Evolutionary conservation across 2,888 invertebrate species (phyloP).

Genomic region (Chelonus formosanus): DNA sequence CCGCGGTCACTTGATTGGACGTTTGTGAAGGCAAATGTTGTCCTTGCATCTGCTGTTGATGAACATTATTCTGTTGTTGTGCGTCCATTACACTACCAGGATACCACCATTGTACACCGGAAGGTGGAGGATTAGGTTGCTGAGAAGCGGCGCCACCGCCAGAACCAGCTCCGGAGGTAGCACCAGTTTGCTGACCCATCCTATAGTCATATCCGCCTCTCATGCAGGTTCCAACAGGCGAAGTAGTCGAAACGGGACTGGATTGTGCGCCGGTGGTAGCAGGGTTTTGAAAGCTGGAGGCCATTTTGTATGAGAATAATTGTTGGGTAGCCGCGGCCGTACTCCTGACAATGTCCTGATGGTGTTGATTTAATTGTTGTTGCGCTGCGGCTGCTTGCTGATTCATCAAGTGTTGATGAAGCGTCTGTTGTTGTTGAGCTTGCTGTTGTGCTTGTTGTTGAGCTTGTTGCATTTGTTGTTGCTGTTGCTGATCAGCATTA

Average conservation of each 20-base stretch:
- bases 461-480: slow-evolving; percentile 43
- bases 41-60: slow-evolving; percentile 69
- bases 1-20: slow-evolving; percentile 58
- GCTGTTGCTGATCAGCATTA: slow-evolving; percentile 56
- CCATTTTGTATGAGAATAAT: slow-evolving; percentile 87
- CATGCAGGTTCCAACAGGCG: slow-evolving; percentile 68
- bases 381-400: slow-evolving; percentile 48
- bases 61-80: slow-evolving; percentile 68
- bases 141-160: slow-evolving; percentile 28
- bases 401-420: slow-evolving; percentile 61
- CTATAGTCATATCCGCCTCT: slow-evolving; percentile 75
- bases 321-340: slow-evolving; percentile 75
- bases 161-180: slow-evolving; percentile 65
- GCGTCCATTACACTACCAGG: slow-evolving; percentile 73
- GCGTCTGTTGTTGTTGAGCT: slow-evolving; percentile 65
- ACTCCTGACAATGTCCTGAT: slow-evolving; percentile 69
- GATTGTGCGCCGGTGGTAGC: slow-evolving; percentile 74
- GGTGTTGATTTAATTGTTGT: slow-evolving; percentile 60
- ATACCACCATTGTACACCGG: slow-evolving; percentile 80
- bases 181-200: slow-evolving; percentile 67
- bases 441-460: slow-evolving; percentile 63
- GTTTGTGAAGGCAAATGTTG: slow-evolving; percentile 62
- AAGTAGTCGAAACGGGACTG: slow-evolving; percentile 71
- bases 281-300: slow-evolving; percentile 81
- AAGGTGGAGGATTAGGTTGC: slow-evolving; percentile 56